These are phyloP conservation scores for Nowickia ferox DNA, from an alignment of 2,888 invertebrate species.

Conservation along the genomic window DNA sequence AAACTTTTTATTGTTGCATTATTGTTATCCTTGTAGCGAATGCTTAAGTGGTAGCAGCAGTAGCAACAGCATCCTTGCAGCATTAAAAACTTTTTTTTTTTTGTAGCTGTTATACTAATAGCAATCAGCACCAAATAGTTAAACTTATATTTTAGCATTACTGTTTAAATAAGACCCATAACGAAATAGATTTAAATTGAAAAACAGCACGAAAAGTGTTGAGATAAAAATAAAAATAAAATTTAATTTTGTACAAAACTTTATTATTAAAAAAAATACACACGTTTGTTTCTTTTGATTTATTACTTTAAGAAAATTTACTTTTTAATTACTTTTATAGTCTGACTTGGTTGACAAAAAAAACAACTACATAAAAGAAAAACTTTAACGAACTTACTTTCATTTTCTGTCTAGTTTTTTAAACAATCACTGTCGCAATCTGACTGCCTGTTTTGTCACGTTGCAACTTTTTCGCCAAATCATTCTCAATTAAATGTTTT, in stretches of 20 bases:
- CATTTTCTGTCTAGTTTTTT: background rate
- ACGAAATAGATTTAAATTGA: slow-evolving; percentile 54
- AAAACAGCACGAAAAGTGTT: slow-evolving; percentile 45
- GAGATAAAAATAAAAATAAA: background rate
- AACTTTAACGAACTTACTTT: slow-evolving; percentile 9
- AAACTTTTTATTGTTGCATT: slow-evolving; percentile 25
- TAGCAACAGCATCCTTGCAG: background rate
- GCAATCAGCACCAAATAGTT: slow-evolving; percentile 35
- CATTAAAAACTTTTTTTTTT: background rate
- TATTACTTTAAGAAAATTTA: slow-evolving; percentile 52
- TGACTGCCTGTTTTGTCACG: background rate
- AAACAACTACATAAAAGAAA: background rate
- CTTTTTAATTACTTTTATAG: slow-evolving; percentile 60
- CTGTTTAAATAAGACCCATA: slow-evolving; percentile 66
- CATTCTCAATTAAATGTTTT: slow-evolving; percentile 26
- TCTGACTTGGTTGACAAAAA: slow-evolving; percentile 20
- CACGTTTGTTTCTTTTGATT: slow-evolving; percentile 21
- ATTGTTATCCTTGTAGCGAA: background rate
- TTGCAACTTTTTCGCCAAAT: slow-evolving; percentile 26
- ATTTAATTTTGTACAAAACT: background rate
- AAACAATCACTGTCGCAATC: background rate
- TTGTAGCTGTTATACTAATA: slow-evolving; percentile 3
- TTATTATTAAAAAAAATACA: background rate
- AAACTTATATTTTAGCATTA: slow-evolving; percentile 53
- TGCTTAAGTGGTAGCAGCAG: background rate